Evolutionary conservation across 2,797 vertebrate genomes (phyloP), one percentile per base, ranked within the genome.

Genomic region (Tinamus major): DNA sequence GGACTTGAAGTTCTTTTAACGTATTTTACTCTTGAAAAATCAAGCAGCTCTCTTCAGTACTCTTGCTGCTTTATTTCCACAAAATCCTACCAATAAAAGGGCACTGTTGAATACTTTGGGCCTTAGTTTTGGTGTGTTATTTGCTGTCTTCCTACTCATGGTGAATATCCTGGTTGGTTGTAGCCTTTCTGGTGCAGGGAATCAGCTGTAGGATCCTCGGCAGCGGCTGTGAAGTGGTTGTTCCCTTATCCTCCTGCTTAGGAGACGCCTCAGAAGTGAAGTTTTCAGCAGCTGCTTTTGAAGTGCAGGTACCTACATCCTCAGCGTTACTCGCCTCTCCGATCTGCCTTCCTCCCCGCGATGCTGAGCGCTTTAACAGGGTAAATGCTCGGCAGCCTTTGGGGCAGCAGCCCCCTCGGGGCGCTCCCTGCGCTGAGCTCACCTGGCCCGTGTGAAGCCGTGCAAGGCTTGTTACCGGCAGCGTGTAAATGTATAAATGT

Each of bases 401-500:
- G 4, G 68, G 12, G 26, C 6, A 2, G 2, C 27, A 2, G 7
- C 5, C 24, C 3, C 19, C 46, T 9, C 8, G 1, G 3, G 0
- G 2, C 21, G 46, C 26, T 33, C 29, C 15, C 29, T 0, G 5
- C 2, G 16, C n/a, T 67, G 9, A 31, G 13, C 16, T 5, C 10
- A 0, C 39, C 39, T 23, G 14, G 33, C 44, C 35, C 0, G 9
- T 11, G 58, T 0, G 0, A 20, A 41, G 15, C 39, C 1, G 0
- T 0, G 7, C 26, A 0, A 6, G 51, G 51, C 6, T 46, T 14
- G 0, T 3, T 6, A 53, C 26, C 2, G 7, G 12, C 62, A 2
- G 1, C 1, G 7, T 51, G 48, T 20, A 49, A 37, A 33, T 0
- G 7, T 51, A 53, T 19, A 48, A 37, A 35, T 0, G 0, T 9